phyloP scores from a whole-genome alignment of 2,113 vertebrate genomes.

The Merops nubicus region DNA sequence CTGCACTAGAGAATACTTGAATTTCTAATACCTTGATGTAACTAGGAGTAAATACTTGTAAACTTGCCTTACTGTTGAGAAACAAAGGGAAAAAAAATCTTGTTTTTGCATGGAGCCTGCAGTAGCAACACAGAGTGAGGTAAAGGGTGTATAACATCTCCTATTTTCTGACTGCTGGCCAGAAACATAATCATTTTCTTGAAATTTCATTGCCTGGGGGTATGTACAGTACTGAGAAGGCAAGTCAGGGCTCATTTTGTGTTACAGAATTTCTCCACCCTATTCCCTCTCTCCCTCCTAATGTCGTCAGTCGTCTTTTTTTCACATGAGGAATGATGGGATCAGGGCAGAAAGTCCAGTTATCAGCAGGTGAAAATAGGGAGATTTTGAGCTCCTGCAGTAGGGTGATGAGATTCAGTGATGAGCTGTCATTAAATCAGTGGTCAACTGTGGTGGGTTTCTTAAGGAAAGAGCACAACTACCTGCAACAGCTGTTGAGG shows the following conservation, averaged over 20 bases:
- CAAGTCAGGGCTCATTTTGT: constrained; percentile 7
- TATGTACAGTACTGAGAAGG: not conserved
- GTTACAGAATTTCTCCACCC: not conserved
- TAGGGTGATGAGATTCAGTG: not conserved
- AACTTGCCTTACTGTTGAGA: not conserved
- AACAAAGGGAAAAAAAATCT: not conserved
- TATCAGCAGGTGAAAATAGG: not conserved
- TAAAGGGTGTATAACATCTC: not conserved
- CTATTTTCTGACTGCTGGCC: not conserved
- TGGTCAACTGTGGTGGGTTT: not conserved
- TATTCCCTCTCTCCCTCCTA: not conserved
- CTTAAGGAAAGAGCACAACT: not conserved
- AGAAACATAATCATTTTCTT: not conserved
- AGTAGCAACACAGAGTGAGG: not conserved
- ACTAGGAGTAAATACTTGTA: constrained; percentile 18
- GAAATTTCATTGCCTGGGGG: constrained; percentile 1
- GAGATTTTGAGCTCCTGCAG: not conserved
- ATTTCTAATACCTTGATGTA: constrained; percentile 31
- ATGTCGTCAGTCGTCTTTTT: constrained; percentile 2
- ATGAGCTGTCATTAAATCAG: not conserved
- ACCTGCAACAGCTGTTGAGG: not conserved
- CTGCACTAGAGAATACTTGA: constrained; percentile 20
- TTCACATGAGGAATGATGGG: not conserved
- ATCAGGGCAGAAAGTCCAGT: not conserved
- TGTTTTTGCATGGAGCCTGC: not conserved